phyloP scores from a whole-genome alignment of 2,888 invertebrate species.

The Hoplodrina blanda region DNA sequence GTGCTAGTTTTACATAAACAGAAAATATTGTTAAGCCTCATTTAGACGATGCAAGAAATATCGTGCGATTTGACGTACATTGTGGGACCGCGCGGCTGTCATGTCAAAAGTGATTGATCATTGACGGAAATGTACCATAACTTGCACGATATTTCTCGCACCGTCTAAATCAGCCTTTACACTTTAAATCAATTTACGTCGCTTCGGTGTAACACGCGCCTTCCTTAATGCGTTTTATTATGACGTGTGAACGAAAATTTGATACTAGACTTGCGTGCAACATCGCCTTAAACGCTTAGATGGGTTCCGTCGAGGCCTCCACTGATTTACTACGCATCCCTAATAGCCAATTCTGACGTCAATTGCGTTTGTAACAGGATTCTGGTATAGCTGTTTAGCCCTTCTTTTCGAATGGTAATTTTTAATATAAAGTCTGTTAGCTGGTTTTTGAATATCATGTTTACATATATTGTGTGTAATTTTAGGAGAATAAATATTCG shows the following conservation, averaged over 20 bases:
- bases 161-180: no score
- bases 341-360: slow-evolving; percentile 79
- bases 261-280: slow-evolving; percentile 80
- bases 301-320: slow-evolving; percentile 73
- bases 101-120: no score
- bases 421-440: slow-evolving; percentile 21
- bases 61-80: no score
- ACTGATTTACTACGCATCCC: slow-evolving; percentile 74
- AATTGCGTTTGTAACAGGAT: slow-evolving; percentile 69
- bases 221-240: slow-evolving; percentile 84
- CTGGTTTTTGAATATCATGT: neutral
- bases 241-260: slow-evolving; percentile 85
- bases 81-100: no score
- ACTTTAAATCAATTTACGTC: slow-evolving; percentile 40
- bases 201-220: slow-evolving; percentile 72
- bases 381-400: slow-evolving; percentile 15
- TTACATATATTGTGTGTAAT: neutral
- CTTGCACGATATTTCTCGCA: no score
- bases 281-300: slow-evolving; percentile 73
- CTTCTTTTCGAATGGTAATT: slow-evolving; percentile 41
- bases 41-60: no score
- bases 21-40: neutral
- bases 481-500: no score
- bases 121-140: no score
- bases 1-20: no score